A percentile compares a stretch with the other conserved stretches of the same genome.
These are phyloP conservation scores for Drosophila subpulchrella DNA, from an alignment of 1,140 invertebrate genomes.

Conservation along the genomic window DNA sequence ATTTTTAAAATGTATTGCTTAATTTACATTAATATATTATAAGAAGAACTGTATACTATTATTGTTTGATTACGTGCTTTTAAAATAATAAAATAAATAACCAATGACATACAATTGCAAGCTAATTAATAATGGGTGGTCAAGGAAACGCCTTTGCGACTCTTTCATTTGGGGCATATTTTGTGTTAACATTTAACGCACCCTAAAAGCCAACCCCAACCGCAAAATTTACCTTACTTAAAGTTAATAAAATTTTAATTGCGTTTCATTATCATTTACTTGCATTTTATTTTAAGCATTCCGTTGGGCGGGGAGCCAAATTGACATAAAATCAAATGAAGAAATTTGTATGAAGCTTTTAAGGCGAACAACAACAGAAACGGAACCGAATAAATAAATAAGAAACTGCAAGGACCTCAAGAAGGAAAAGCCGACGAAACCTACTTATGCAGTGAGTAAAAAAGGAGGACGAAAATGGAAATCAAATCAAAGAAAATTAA, in stretches of 20 bases:
- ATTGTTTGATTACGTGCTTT: too few relatives aligned
- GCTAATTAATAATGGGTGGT: background rate
- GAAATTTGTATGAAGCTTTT: constrained; percentile 64
- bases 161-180: constrained; percentile 38
- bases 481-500: constrained; percentile 54
- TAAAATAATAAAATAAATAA: background rate
- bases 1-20: too few relatives aligned
- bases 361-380: constrained; percentile 29
- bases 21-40: too few relatives aligned
- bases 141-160: constrained; percentile 13
- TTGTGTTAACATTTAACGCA: constrained; percentile 73
- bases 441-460: constrained; percentile 30
- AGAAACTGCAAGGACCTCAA: constrained; percentile 25
- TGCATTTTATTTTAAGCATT: constrained; percentile 72
- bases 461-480: constrained; percentile 26
- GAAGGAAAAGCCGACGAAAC: constrained; percentile 13
- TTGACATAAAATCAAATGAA: constrained; percentile 75
- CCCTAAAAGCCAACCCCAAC: constrained; percentile 29
- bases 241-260: constrained; percentile 78
- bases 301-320: constrained; percentile 31
- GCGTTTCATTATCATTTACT: constrained; percentile 75
- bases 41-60: too few relatives aligned
- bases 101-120: constrained; percentile 3
- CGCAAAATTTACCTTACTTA: constrained; percentile 13
- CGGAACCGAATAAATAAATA: constrained; percentile 33